Evolutionary conservation across 2,797 vertebrate species (phyloP).

Genomic region (Galaxias olidus): DNA sequence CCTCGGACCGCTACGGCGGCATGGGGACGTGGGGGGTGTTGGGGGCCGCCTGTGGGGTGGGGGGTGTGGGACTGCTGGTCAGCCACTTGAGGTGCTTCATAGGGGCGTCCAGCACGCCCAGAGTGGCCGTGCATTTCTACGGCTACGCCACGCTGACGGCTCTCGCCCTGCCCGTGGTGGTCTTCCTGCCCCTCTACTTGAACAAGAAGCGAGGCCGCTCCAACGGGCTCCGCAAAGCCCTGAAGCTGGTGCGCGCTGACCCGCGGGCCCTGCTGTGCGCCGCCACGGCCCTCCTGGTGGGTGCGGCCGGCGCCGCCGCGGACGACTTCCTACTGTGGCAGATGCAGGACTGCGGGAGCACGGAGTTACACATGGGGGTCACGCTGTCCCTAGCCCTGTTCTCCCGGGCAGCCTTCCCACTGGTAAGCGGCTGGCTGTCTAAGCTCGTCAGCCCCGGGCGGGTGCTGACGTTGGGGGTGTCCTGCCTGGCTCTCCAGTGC

Average conservation of each 20-base stretch:
- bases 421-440: conserved; percentile 60
- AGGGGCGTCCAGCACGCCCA: background rate
- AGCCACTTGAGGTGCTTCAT: conserved; percentile 73
- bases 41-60: conserved; percentile 74
- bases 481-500: conserved; percentile 74
- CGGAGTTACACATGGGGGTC: conserved; percentile 83
- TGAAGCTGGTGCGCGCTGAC: conserved; percentile 72
- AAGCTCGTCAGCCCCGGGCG: conserved; percentile 65
- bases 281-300: conserved; percentile 72
- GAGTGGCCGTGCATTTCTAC: conserved; percentile 77
- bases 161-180: conserved; percentile 58
- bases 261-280: conserved; percentile 71
- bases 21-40: conserved; percentile 75
- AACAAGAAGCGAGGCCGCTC: conserved; percentile 60
- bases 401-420: conserved; percentile 71
- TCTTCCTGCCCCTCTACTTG: conserved; percentile 74
- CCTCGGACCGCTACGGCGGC: conserved; percentile 73
- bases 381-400: conserved; percentile 71
- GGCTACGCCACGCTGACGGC: conserved; percentile 61
- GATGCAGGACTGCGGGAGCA: conserved; percentile 82
- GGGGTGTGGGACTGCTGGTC: conserved; percentile 71
- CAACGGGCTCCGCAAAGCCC: conserved; percentile 70
- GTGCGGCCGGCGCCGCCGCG: conserved; percentile 55
- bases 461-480: conserved; percentile 61
- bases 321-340: conserved; percentile 89